phyloP scores from a whole-genome alignment of 2,888 invertebrate genomes.

The Thymelicus acteon region DNA sequence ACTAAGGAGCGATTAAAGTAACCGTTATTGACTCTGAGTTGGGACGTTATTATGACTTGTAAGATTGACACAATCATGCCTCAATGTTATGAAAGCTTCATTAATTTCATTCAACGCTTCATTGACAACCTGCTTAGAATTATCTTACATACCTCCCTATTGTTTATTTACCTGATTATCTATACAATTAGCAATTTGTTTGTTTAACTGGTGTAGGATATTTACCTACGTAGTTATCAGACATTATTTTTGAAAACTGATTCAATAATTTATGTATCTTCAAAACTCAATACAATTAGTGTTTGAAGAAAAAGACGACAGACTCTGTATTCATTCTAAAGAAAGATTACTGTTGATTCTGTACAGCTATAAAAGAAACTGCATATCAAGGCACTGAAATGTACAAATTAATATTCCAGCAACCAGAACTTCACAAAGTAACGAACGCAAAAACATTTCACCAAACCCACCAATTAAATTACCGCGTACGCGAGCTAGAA shows the following conservation, averaged over 20 bases:
- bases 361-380: not conserved
- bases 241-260: too few relatives aligned
- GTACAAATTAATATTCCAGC: conserved; percentile 19
- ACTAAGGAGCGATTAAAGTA: too few relatives aligned
- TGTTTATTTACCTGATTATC: not conserved
- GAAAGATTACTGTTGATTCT: not conserved
- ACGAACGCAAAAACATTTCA: conserved; percentile 20
- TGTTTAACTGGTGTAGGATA: too few relatives aligned
- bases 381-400: not conserved
- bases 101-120: conserved; percentile 1
- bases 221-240: too few relatives aligned
- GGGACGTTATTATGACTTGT: too few relatives aligned
- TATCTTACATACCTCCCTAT: not conserved
- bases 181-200: too few relatives aligned
- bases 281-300: too few relatives aligned
- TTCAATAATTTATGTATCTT: too few relatives aligned
- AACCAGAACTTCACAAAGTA: conserved; percentile 1
- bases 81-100: not conserved
- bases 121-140: not conserved
- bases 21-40: too few relatives aligned
- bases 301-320: too few relatives aligned
- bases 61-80: not conserved
- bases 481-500: conserved; percentile 17
- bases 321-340: too few relatives aligned
- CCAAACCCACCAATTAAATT: conserved; percentile 28